Base-by-base conservation (phyloP, 2,888 invertebrate species). In the Mythimna vitellina region DNA sequence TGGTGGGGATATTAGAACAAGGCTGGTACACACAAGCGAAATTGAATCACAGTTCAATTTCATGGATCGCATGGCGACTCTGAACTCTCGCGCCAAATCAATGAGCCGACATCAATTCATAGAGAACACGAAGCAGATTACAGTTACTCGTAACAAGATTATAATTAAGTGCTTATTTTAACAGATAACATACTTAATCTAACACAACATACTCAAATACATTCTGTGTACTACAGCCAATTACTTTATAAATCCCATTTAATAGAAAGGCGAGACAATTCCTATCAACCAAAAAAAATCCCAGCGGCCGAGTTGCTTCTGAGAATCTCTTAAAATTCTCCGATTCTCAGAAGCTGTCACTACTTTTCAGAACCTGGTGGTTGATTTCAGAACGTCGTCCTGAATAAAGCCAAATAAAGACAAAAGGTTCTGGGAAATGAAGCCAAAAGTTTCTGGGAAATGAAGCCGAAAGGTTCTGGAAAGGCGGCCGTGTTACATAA, bases 1-100 rank as follows among this genome's bases (percentile, higher is more conserved):
- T n/a, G n/a, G n/a, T n/a, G n/a, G n/a, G n/a, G n/a, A 29, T 42
- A 38, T 29, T 42, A 74, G 22, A 76, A 49, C 35, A 22, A 20
- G 10, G 51, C 29, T 38, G 3, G 32, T 25, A 12, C 35, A 14
- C 61, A 77, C 32, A 22, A 38, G 17, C 5, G 53, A 29, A 71
- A 78, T 78, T 79, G 65, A 76, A 65, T 65, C 42, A 51, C 65
- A 76, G 56, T 65, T 76, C 42, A 65, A 73, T 73, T 79, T 73
- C 57, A 63, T 60, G 53, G 57, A 53, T 58, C 61, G 25, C 25
- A 12, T 49, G 32, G 14, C n/a, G 32, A 49, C 32, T 54, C 60
- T 38, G 7, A 61, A 62, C 38, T 58, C 51, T 58, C 38, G 42
- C 46, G 56, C 25, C 22, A 74, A 62, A 58, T 66, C 76, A 62